Evolutionary conservation across 2,113 vertebrate species (phyloP), one percentile per base, ranked within the genome.

Genomic region (Apus apus): DNA sequence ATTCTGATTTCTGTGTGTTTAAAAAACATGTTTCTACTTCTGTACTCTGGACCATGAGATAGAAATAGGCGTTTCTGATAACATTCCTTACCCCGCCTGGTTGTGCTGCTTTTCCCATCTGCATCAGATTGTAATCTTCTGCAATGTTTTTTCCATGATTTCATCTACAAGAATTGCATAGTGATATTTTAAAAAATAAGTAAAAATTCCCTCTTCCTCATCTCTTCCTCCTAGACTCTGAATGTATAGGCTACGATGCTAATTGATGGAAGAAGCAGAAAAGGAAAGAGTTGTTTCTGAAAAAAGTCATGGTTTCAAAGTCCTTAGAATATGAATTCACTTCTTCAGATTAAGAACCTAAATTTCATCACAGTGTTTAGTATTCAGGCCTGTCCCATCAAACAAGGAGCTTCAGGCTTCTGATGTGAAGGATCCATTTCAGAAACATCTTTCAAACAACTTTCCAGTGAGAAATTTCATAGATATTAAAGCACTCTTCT

Each of bases 61-160:
- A 61, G 61, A 87, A 89, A 87, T 38, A 70, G 88, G 79, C 13
- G 8, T 94, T 95, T 86, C 83, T 90, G 88, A 93, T 96, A 94
- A 79, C 53, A 90, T 83, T 92, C 82, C 87, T 90, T 64, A 71
- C 48, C 40, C 88, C 90, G 83, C 68, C 66, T 85, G 92, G 38
- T 61, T 61, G 7, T 64, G 62, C 79, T 79, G 54, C 40, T 94
- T 91, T 89, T 87, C 50, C 66, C 91, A 94, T 94, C 84, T 96
- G 81, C 71, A 93, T 85, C 65, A 79, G 60, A 89, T 80, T 96
- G 76, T 71, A 66, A 85, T 93, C 75, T 80, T 86, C 64, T 94
- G 82, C 72, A 92, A 90, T 76, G 71, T 22, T 64, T 90, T 93
- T 86, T n/a, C 72, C 56, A 17, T 96, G 8, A 94, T 86, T 86